phyloP scores from a whole-genome alignment of 2,888 invertebrate species.

The Lissonota sp. region DNA sequence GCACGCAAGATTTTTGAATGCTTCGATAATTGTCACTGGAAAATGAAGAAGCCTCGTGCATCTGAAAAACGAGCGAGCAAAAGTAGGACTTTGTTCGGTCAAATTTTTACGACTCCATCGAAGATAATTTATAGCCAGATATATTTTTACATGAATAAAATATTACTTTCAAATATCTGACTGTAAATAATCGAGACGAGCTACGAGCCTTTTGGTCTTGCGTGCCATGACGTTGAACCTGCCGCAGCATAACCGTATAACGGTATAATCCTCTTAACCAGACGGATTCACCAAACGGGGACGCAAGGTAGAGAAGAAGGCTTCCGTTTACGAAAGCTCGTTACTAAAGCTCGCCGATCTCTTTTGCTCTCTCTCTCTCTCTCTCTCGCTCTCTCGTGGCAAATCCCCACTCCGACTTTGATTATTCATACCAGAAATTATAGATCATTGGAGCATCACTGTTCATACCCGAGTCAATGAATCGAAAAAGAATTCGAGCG shows the following conservation, averaged over 20 bases:
- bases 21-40: too few relatives aligned
- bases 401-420: constrained; percentile 22
- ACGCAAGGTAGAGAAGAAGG: constrained; percentile 58
- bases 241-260: constrained; percentile 73
- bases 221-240: constrained; percentile 73
- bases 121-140: too few relatives aligned
- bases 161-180: too few relatives aligned
- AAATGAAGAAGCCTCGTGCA: too few relatives aligned
- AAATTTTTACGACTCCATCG: too few relatives aligned
- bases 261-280: constrained; percentile 72
- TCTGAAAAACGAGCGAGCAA: too few relatives aligned
- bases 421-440: constrained; percentile 34
- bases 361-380: not conserved
- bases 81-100: too few relatives aligned
- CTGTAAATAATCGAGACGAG: too few relatives aligned
- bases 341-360: constrained; percentile 25
- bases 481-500: constrained; percentile 17
- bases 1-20: too few relatives aligned
- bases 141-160: too few relatives aligned
- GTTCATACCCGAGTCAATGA: constrained; percentile 27
- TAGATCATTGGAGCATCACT: constrained; percentile 44
- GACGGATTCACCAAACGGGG: constrained; percentile 48
- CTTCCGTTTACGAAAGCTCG: constrained; percentile 64
- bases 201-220: constrained; percentile 36
- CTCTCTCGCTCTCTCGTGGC: constrained; percentile 3